phyloP scores from a whole-genome alignment of 2,888 invertebrate genomes.

The Watsonalla cultraria region DNA sequence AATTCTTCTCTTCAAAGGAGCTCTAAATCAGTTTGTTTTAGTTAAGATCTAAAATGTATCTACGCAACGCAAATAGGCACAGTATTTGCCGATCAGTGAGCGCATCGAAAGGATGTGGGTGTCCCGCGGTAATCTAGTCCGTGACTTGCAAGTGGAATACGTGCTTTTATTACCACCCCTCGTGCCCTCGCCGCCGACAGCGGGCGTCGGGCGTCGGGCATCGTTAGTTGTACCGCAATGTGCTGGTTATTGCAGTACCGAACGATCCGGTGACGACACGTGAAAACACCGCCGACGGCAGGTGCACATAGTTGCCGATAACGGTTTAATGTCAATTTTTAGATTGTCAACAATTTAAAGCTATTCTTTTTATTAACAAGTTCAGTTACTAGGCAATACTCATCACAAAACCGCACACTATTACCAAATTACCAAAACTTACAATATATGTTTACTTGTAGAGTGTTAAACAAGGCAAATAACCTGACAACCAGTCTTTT shows the following conservation, averaged over 20 bases:
- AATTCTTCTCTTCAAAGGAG: too few species aligned
- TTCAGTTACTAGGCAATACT: too few species aligned
- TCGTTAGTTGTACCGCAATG: slow-evolving; percentile 54
- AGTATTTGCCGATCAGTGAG: slow-evolving; percentile 36
- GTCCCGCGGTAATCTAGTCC: slow-evolving; percentile 69
- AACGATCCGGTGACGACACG: slow-evolving; percentile 14
- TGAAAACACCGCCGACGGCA: slow-evolving; percentile 8
- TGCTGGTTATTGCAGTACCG: slow-evolving; percentile 41
- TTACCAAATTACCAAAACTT: too few species aligned
- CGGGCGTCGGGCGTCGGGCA: slow-evolving; percentile 17
- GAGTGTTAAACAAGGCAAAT: too few species aligned
- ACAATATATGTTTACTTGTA: not conserved
- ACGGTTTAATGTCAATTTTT: not conserved
- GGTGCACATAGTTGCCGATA: not conserved
- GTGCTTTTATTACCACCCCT: slow-evolving; percentile 62
- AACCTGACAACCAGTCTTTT: too few species aligned
- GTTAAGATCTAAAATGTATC: slow-evolving; percentile 5
- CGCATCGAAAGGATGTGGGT: slow-evolving; percentile 53
- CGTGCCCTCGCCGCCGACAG: slow-evolving; percentile 9
- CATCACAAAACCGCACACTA: too few species aligned
- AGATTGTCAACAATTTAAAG: not conserved
- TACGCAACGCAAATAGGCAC: not conserved
- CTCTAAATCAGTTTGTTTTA: slow-evolving; percentile 6
- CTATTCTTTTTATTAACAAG: too few species aligned
- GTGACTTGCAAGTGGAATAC: slow-evolving; percentile 74